A percentile compares a stretch with the other conserved stretches of the same genome.
phyloP scores from a whole-genome alignment of 2,888 invertebrate species.

The Crepidodera aurea region DNA sequence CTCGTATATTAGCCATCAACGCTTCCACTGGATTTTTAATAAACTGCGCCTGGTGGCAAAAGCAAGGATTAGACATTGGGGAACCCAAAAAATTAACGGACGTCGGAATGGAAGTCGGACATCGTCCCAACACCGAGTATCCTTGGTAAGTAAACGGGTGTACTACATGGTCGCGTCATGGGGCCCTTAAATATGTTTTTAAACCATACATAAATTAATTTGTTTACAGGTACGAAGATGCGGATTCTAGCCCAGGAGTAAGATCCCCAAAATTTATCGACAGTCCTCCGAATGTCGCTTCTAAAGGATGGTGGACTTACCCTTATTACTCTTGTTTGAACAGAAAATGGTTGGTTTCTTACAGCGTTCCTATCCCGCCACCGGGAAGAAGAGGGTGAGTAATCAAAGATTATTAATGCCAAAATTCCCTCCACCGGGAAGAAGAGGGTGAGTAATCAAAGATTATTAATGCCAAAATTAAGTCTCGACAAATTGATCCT shows the following conservation, averaged over 20 bases:
- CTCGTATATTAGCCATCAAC: slow-evolving; percentile 70
- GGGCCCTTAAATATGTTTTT: background rate
- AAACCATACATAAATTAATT: no score
- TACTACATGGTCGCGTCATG: background rate
- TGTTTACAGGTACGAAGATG: slow-evolving; percentile 71
- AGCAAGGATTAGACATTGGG: slow-evolving; percentile 67
- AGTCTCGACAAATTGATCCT: no score
- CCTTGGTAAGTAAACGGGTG: slow-evolving; percentile 68
- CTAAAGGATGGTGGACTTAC: slow-evolving; percentile 86
- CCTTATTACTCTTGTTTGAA: slow-evolving; percentile 87
- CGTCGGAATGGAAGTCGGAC: slow-evolving; percentile 64
- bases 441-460: slow-evolving; percentile 61
- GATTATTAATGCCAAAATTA: no score
- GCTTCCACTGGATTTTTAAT: slow-evolving; percentile 68
- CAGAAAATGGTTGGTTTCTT: slow-evolving; percentile 84
- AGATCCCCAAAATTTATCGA: slow-evolving; percentile 76
- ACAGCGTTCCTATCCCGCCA: slow-evolving; percentile 75
- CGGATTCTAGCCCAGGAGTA: slow-evolving; percentile 68
- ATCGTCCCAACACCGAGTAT: slow-evolving; percentile 72
- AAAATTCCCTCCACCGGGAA: slow-evolving; percentile 66
- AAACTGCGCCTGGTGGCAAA: slow-evolving; percentile 69
- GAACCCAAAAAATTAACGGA: slow-evolving; percentile 61
- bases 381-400: slow-evolving; percentile 64
- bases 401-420: no score
- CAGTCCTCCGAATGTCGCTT: slow-evolving; percentile 69